Base-by-base conservation (phyloP, 2,888 invertebrate genomes). In the Crepidodera aurea region DNA sequence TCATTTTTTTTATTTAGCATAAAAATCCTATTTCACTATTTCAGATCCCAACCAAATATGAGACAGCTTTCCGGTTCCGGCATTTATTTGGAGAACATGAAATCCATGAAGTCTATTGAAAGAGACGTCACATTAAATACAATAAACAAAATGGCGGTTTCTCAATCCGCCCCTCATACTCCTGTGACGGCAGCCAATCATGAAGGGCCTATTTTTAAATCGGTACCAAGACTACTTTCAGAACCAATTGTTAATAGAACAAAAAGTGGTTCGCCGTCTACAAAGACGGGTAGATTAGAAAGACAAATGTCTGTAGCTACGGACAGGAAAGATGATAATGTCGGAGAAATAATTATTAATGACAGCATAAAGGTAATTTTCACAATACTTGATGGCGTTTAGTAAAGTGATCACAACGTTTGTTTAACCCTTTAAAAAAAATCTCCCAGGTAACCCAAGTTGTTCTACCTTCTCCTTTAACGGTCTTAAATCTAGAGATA, bases 161-260 rank as follows among this genome's bases (percentile, higher is more conserved):
- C 82, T 0, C 81, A 81, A 67, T 81, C 81, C 5, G 81, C 81
- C 1, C 82, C 82, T 0, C 81, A 82, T 60, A 82, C 82, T 2
- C 82, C 83, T 4, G 78, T 81, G 4, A 80, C 79, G 4, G 76
- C 78, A 2, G 75, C 79, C 1, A 71, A 71, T 62, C 77, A 80
- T 12, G 80, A 81, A 46, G 70, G 71, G 6, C 69, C 71, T 2
- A 68, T 75, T 27, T 73, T 77, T 46, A 79, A 78, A 61, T 69
- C 79, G 2, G 80, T 82, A 15, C 74, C 74, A 2, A 64, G 81
- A 58, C 67, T 82, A 6, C 67, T 81, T 4, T 82, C 82, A 1
- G 83, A 82, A 67, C 81, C 81, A 1, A 72, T 73, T 25, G 75
- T 77, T 1, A 65, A 74, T 63, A 68, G 73, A 65, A 64, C 72